Evolutionary conservation across 2,797 vertebrate genomes (phyloP).

Genomic region (Sardinella longiceps): DNA sequence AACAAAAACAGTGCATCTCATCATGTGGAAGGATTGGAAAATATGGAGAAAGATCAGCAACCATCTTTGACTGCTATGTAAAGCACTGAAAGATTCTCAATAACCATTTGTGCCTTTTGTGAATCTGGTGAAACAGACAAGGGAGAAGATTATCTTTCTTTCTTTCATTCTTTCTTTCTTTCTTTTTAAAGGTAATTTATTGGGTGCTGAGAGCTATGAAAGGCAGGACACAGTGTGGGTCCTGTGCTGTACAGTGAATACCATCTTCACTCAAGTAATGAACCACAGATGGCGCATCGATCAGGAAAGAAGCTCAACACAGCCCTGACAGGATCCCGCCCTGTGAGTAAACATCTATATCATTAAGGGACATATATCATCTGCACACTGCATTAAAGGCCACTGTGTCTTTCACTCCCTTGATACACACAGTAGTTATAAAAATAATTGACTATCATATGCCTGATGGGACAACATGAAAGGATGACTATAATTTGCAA

Average conservation of each 20-base stretch:
- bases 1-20: neutral
- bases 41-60: neutral
- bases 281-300: slow-evolving; percentile 55
- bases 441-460: neutral
- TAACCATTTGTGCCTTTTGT: slow-evolving; percentile 82
- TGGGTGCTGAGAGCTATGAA: slow-evolving; percentile 70
- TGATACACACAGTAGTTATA: neutral
- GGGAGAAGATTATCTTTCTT: slow-evolving; percentile 79
- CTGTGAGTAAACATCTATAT: neutral
- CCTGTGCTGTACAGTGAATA: slow-evolving; percentile 80
- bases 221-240: slow-evolving; percentile 74
- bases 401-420: neutral
- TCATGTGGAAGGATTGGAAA: neutral
- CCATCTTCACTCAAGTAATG: slow-evolving; percentile 84
- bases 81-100: slow-evolving; percentile 73
- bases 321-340: neutral
- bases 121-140: slow-evolving; percentile 79
- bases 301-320: neutral
- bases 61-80: neutral
- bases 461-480: neutral
- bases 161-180: slow-evolving; percentile 91
- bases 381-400: neutral
- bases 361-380: neutral
- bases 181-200: slow-evolving; percentile 92
- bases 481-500: neutral